Evolutionary conservation across 2,888 invertebrate species (phyloP), one percentile per base, ranked within the genome.

Genomic region (Drosophila yooni): DNA sequence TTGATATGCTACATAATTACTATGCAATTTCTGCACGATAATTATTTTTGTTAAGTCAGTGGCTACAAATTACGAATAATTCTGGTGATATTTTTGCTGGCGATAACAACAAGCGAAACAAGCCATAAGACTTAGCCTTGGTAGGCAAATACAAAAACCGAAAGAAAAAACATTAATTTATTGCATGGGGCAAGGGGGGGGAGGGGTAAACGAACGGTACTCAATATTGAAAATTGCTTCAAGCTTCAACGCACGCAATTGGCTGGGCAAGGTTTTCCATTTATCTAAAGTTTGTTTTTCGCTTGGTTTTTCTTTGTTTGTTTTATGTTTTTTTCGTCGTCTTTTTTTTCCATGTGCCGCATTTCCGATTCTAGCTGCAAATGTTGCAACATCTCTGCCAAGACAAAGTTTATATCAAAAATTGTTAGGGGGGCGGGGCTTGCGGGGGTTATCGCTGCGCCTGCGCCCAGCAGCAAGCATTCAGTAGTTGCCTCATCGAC

Each of bases 331-430:
- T 48, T 38, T 56, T 43, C 33, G 4, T 27, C 27, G 27, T 27
- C 21, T 34, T 25, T 15, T 25, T 18, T 38, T 74, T 33, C 31
- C 43, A 54, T 59, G 67, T 38, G 72, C 72, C 71, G 84, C 76
- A 85, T 84, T 88, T 85, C 89, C 89, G 89, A 85, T 85, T 85
- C 89, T 85, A 81, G 82, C 89, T 81, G 82, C 83, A 81, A 81
- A 79, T 79, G 83, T 83, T 82, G 77, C 87, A 87, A 83, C 87
- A 83, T 74, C 82, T 59, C 60, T 71, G 33, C 54, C 38, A 58
- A 31, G 56, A 61, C 25, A 62, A 64, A 56, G 50, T 67, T 75
- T 69, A 46, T 54, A 65, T 66, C 59, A 60, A 34, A 70, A 21
- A 33, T 33, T 4, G 10, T 2, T 5, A 6, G 0, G 15, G 6